Evolutionary conservation across 2,113 vertebrate species (phyloP).

Genomic region (Clarias gariepinus): DNA sequence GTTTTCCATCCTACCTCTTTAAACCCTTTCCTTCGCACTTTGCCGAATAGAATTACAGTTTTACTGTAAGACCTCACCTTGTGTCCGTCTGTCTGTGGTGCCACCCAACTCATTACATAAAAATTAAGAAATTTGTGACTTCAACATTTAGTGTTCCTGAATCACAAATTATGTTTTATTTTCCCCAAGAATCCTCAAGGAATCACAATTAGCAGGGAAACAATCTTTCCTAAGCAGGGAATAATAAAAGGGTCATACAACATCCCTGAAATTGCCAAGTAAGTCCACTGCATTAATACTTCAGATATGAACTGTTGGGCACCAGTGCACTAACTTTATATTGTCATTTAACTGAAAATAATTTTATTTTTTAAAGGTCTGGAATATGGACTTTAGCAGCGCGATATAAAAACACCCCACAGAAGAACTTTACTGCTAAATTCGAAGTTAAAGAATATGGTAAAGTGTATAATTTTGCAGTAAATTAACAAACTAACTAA

Average conservation of each 20-base stretch:
- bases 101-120: too few relatives aligned
- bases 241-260: conserved; percentile 32
- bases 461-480: background rate
- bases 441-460: conserved; percentile 65
- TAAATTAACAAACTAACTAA: too few relatives aligned
- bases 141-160: background rate
- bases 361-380: background rate
- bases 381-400: too few relatives aligned
- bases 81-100: too few relatives aligned
- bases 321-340: background rate
- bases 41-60: background rate
- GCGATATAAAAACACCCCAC: too few relatives aligned
- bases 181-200: conserved; percentile 46
- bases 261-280: too few relatives aligned
- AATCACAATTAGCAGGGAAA: conserved; percentile 37
- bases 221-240: conserved; percentile 37
- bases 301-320: background rate
- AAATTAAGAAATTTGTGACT: background rate
- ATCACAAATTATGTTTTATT: background rate
- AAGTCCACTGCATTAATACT: background rate
- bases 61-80: background rate
- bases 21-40: too few relatives aligned
- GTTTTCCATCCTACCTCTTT: too few relatives aligned
- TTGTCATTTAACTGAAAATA: background rate
- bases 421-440: too few relatives aligned